phyloP scores from a whole-genome alignment of 2,113 vertebrate species.

The Hepsetus odoe region DNA sequence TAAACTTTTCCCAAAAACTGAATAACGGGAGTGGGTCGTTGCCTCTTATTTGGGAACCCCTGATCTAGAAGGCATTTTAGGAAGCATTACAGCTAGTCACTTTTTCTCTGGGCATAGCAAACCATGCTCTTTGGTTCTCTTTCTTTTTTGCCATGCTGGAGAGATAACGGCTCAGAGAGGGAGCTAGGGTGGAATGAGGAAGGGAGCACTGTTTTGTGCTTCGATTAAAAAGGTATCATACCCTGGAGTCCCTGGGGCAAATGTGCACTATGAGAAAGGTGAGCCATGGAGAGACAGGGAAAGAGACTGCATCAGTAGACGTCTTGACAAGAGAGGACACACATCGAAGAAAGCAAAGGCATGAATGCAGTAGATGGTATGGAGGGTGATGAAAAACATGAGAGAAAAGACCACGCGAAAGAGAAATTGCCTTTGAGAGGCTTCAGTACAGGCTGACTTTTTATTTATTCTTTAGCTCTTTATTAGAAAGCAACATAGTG shows the following conservation, averaged over 20 bases:
- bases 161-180: constrained; percentile 3
- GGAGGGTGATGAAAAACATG: background rate
- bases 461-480: no score
- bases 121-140: constrained; percentile 66
- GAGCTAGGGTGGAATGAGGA: constrained; percentile 71
- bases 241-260: constrained; percentile 64
- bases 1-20: no score
- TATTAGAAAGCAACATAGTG: background rate
- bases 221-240: constrained; percentile 51
- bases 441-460: background rate
- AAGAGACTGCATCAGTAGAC: constrained; percentile 5
- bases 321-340: background rate
- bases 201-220: constrained; percentile 75
- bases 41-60: background rate
- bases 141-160: constrained; percentile 3
- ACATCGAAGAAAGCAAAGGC: background rate
- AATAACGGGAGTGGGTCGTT: no score
- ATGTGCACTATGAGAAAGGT: constrained; percentile 56
- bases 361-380: background rate
- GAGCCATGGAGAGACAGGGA: constrained; percentile 11
- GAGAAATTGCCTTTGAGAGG: background rate
- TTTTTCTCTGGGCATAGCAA: constrained; percentile 73
- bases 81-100: constrained; percentile 33
- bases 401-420: background rate
- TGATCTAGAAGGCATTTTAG: background rate